Evolutionary conservation across 2,888 invertebrate genomes (phyloP), one percentile per base, ranked within the genome.

Genomic region (Petrolisthes manimaculis): DNA sequence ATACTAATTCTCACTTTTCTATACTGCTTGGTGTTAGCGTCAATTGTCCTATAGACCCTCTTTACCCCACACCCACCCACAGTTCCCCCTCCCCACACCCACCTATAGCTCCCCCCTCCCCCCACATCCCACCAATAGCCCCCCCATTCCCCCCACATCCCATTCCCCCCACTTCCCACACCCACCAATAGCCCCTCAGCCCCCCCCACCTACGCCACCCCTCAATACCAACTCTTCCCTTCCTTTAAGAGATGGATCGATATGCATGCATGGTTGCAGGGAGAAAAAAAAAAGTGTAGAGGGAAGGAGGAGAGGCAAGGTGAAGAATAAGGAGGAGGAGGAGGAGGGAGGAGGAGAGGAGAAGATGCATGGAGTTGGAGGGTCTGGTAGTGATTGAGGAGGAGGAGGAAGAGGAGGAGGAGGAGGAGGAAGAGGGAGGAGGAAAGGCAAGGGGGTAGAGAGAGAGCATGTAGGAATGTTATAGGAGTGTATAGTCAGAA

Each of bases 191-290:
- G 24, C 67, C 77, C 18, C 54, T 54, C 77, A 53, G 53, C 77
- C 9, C 0, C 77, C 77, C 4, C 77, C 54, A 51, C 77, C 77
- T n/a, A 9, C 77, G 18, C 51, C 77, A 51, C 14, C 4, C 24
- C 56, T 56, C 80, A 21, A 24, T 71, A 71, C 9, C 71, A 6
- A 71, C 71, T 71, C n/a, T 71, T 71, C 71, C 71, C 9, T 71
- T 18, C 71, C 71, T n/a, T 71, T 71, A 71, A 78, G 18, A 53
- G 78, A 53, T n/a, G 54, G 54, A 54, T 71, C 71, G 71, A 71
- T 71, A 71, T 71, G 71, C 71, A 18, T 61, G 61, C 9, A 71
- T 5, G 54, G 78, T 14, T 14, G 21, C 5, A 71, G 18, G 18
- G 21, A 71, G 18, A 14, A 21, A 14, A 5, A 14, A 21, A 71